Conservation (phyloP, 2,797 vertebrate species). For the Emydoidea blandingii region DNA sequence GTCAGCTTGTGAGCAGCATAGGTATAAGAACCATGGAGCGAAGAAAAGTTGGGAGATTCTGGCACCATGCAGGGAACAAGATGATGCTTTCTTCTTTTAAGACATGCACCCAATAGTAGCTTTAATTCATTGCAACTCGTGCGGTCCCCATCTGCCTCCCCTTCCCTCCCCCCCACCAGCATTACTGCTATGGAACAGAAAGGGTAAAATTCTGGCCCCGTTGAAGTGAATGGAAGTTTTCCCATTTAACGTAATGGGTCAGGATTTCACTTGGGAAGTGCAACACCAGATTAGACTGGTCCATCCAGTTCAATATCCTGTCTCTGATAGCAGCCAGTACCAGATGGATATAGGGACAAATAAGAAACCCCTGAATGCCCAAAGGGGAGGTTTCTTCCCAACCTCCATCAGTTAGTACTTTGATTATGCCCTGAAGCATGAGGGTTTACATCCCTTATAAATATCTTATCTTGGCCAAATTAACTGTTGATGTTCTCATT, state of each 20-base stretch:
- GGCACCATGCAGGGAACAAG: not conserved
- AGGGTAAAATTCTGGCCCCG: not conserved
- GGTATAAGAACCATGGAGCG: not conserved
- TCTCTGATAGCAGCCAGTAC: not conserved
- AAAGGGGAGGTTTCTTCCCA: constrained; percentile 32
- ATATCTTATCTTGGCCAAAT: constrained; percentile 61
- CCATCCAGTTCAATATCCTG: not conserved
- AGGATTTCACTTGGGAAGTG: rapidly evolving
- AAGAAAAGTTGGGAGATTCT: not conserved
- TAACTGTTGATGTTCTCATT: constrained; percentile 67
- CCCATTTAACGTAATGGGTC: not conserved
- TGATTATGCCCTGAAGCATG: constrained; percentile 68
- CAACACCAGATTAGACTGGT: not conserved
- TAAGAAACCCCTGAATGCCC: not conserved
- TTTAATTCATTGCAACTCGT: not conserved
- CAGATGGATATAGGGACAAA: not conserved
- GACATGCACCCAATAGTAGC: not conserved
- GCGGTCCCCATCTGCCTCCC: not conserved
- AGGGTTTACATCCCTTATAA: constrained; percentile 55
- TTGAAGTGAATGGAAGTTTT: not conserved
- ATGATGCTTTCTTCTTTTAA: rapidly evolving
- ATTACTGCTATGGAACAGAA: not conserved
- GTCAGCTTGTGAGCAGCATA: not conserved
- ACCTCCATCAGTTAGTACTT: constrained; percentile 41
- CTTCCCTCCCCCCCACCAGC: not conserved